Conservation (phyloP, 2,888 invertebrate genomes). For the Dicyrtomina minuta region DNA sequence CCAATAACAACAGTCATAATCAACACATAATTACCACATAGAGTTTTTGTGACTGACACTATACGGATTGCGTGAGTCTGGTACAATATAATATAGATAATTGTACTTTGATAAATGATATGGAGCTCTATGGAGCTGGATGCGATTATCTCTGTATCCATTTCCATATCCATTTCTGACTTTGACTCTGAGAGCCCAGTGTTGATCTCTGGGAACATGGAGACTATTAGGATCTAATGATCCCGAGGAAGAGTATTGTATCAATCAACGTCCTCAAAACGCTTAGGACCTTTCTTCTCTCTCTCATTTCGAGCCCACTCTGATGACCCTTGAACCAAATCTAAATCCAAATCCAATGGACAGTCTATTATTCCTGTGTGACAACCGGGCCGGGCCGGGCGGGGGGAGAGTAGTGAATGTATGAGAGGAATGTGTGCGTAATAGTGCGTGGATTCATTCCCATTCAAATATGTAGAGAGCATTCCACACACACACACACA, state of each 20-base stretch:
- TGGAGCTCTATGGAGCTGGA: neutral
- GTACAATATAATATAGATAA: too few relatives aligned
- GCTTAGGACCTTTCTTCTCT: conserved; percentile 5
- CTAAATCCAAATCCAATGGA: too few relatives aligned
- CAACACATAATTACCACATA: conserved; percentile 9
- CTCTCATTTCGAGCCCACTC: neutral
- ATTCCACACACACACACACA: neutral
- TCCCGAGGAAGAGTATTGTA: neutral
- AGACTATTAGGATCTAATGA: conserved; percentile 25
- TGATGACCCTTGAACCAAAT: conserved; percentile 2
- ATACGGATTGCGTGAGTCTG: too few relatives aligned
- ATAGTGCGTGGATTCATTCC: neutral
- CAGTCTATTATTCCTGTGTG: neutral
- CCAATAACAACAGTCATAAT: too few relatives aligned
- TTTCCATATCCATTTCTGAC: conserved; percentile 5
- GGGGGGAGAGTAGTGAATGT: neutral
- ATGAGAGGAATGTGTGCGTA: neutral
- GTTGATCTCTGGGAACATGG: neutral
- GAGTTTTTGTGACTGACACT: neutral
- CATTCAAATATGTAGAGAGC: neutral
- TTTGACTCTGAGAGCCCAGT: neutral
- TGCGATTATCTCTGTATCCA: neutral
- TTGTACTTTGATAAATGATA: conserved; percentile 31
- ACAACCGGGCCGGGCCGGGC: neutral
- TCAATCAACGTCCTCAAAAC: conserved; percentile 17